Conservation (phyloP, 2,113 vertebrate genomes). For the Siphamia tubifer region DNA sequence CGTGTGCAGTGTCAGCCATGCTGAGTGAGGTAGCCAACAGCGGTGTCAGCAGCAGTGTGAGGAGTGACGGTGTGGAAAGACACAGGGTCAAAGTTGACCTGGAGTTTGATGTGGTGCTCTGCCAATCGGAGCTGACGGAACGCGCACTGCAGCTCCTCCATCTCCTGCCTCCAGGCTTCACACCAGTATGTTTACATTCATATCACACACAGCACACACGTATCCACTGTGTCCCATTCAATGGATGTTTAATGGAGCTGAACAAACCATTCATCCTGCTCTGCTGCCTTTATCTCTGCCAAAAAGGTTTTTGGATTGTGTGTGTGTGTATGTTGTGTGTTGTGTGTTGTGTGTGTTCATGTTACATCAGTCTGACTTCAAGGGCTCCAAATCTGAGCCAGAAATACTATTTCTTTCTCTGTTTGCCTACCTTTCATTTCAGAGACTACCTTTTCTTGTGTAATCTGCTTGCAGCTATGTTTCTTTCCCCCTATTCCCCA, state of each 20-base stretch:
- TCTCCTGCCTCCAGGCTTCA: conserved; percentile 85
- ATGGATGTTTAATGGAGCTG: conserved; percentile 68
- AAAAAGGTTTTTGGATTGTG: conserved; percentile 38
- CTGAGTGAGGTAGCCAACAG: conserved; percentile 77
- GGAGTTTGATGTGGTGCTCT: conserved; percentile 77
- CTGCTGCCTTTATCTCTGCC: conserved; percentile 48
- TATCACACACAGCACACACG: conserved; percentile 23
- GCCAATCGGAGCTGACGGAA: conserved; percentile 80
- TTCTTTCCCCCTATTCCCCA: conserved; percentile 33
- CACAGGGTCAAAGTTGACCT: conserved; percentile 60
- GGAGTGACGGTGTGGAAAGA: conserved; percentile 21
- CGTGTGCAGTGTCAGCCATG: conserved; percentile 86
- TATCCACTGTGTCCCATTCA: conserved; percentile 48
- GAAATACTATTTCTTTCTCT: conserved; percentile 41
- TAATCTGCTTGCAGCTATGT: conserved; percentile 18
- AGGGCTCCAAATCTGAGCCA: conserved; percentile 40
- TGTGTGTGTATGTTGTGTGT: conserved; percentile 18
- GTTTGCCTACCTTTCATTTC: conserved; percentile 46
- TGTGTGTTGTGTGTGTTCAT: conserved; percentile 1
- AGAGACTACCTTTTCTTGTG: conserved; percentile 44
- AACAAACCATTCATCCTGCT: conserved; percentile 68
- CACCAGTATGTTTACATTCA: conserved; percentile 79
- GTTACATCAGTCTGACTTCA: conserved; percentile 56
- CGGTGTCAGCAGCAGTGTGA: conserved; percentile 46
- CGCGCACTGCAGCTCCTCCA: conserved; percentile 84